phyloP scores from a whole-genome alignment of 2,113 vertebrate species.

The Atractosteus spatula region DNA sequence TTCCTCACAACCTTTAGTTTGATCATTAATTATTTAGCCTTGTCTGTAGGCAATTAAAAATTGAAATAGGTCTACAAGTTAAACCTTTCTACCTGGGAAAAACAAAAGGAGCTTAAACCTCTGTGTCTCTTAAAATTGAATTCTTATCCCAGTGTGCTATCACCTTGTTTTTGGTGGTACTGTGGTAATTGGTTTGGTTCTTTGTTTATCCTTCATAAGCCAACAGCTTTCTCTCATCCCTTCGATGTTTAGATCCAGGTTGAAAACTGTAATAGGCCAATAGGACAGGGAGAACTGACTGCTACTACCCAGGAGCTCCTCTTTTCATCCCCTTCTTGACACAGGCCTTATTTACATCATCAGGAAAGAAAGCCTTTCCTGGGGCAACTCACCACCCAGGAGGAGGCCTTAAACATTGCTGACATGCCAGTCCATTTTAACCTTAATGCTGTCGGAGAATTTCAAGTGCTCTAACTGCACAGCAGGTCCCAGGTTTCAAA shows the following conservation, averaged over 20 bases:
- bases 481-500: too few relatives aligned
- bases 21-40: too few relatives aligned
- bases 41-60: neutral
- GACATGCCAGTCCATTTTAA: neutral
- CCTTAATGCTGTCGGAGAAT: neutral
- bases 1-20: too few relatives aligned
- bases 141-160: neutral
- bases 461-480: neutral
- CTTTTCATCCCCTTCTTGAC: neutral
- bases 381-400: constrained; percentile 1
- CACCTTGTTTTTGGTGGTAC: neutral
- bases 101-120: neutral
- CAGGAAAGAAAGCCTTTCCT: neutral
- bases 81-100: neutral
- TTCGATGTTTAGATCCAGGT: constrained; percentile 6
- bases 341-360: neutral
- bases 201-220: constrained; percentile 15
- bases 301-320: neutral
- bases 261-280: constrained; percentile 16
- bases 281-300: constrained; percentile 2
- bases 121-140: neutral
- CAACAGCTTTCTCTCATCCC: constrained; percentile 2
- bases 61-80: neutral
- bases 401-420: neutral
- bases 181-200: constrained; percentile 11